phyloP scores from a whole-genome alignment of 1,140 invertebrate genomes.

The Telenomus remus region DNA sequence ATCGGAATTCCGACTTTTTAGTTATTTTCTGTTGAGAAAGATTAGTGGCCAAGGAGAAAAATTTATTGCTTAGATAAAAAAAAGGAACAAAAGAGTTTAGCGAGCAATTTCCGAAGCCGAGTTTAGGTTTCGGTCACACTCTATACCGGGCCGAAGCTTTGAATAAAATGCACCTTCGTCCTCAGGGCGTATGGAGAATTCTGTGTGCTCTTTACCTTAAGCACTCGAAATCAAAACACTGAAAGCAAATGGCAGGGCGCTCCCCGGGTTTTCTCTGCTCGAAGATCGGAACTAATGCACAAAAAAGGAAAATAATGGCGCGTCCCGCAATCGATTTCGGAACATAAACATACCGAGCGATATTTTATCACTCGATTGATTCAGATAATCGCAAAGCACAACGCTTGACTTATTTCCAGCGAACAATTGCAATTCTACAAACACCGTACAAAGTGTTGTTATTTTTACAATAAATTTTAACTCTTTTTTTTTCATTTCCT shows the following conservation, averaged over 20 bases:
- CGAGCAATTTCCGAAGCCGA: slow-evolving; percentile 1
- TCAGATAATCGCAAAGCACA: slow-evolving; percentile 1
- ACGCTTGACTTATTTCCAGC: too few relatives aligned
- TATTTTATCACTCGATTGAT: not conserved
- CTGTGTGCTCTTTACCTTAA: slow-evolving; percentile 18
- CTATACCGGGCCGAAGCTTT: slow-evolving; percentile 7
- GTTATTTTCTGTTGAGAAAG: not conserved
- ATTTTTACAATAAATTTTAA: too few relatives aligned
- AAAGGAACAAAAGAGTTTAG: too few relatives aligned
- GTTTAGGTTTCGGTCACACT: not conserved
- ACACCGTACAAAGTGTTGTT: too few relatives aligned
- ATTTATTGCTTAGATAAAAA: too few relatives aligned
- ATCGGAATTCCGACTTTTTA: not conserved
- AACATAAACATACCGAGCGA: slow-evolving; percentile 10
- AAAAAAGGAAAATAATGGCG: slow-evolving; percentile 12
- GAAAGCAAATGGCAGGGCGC: slow-evolving; percentile 16
- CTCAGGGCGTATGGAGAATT: slow-evolving; percentile 14
- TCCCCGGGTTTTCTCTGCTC: slow-evolving; percentile 10
- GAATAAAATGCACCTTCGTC: slow-evolving; percentile 23
- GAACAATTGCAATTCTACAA: too few relatives aligned
- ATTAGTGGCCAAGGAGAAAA: too few relatives aligned
- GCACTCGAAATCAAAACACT: slow-evolving; percentile 23
- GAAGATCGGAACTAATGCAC: slow-evolving; percentile 22
- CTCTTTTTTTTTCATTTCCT: too few relatives aligned
- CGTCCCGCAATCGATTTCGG: slow-evolving; percentile 15